phyloP scores from a whole-genome alignment of 2,113 vertebrate species.

The Poeciliopsis turrubarensis region DNA sequence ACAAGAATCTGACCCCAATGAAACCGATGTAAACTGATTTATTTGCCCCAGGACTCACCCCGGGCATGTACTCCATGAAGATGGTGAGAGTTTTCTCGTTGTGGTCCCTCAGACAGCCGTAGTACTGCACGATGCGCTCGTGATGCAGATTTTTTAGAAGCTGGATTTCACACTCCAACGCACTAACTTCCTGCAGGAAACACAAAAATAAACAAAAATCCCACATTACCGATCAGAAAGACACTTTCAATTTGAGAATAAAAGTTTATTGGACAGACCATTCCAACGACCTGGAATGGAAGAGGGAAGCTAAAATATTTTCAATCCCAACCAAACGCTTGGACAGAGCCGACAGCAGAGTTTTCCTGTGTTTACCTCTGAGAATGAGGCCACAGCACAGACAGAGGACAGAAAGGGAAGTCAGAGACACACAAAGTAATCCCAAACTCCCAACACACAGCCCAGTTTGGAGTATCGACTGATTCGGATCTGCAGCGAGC shows the following conservation, averaged over 20 bases:
- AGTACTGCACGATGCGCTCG: conserved; percentile 95
- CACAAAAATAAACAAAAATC: not conserved
- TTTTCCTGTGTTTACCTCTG: conserved; percentile 60
- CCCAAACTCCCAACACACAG: conserved; percentile 23
- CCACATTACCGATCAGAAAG: not conserved
- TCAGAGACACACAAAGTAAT: conserved; percentile 9
- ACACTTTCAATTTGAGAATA: not conserved
- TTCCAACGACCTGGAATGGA: not conserved
- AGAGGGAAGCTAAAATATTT: not conserved
- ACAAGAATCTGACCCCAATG: not conserved
- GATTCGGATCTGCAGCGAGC: conserved; percentile 33
- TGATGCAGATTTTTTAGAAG: conserved; percentile 95
- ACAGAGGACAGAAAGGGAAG: conserved; percentile 10
- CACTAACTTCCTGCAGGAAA: conserved; percentile 90
- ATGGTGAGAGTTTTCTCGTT: conserved; percentile 93
- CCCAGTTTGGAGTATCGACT: conserved; percentile 21
- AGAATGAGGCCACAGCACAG: conserved; percentile 36
- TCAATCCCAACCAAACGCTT: not conserved
- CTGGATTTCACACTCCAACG: conserved; percentile 96
- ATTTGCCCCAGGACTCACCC: conserved; percentile 78
- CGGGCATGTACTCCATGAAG: conserved; percentile 99
- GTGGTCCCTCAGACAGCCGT: conserved; percentile 90
- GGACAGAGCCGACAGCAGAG: conserved; percentile 6
- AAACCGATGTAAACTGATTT: not conserved
- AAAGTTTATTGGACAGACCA: not conserved